Percentiles rank a stretch among this genome's conserved stretches.
Evolutionary conservation across 2,888 invertebrate genomes (phyloP).

Genomic region (Phymatocera aterrima): DNA sequence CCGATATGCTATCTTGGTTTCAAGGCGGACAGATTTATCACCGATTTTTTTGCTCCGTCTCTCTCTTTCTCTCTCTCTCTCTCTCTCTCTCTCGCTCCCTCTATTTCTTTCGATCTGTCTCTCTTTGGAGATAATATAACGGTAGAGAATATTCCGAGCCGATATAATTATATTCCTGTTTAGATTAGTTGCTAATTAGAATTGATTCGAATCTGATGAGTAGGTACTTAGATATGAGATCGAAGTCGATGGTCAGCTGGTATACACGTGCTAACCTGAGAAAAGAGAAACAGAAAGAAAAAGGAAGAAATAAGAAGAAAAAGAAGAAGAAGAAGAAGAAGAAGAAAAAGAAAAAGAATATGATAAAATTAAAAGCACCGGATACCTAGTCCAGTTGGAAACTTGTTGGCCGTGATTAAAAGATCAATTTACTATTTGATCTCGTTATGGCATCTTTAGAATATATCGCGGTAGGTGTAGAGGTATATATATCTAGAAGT

Average conservation of each 20-base stretch:
- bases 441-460: constrained; percentile 36
- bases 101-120: no score
- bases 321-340: not conserved
- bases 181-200: not conserved
- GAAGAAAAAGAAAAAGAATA: not conserved
- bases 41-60: not conserved
- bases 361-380: constrained; percentile 6
- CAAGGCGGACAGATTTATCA: constrained; percentile 41
- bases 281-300: no score
- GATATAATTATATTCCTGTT: not conserved
- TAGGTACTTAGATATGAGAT: not conserved
- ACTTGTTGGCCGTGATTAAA: constrained; percentile 43
- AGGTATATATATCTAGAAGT: no score
- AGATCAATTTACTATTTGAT: constrained; percentile 44
- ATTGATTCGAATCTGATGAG: constrained; percentile 2
- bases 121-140: not conserved
- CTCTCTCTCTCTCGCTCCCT: not conserved
- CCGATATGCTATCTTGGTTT: constrained; percentile 30
- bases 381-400: constrained; percentile 35
- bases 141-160: constrained; percentile 25
- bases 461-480: not conserved
- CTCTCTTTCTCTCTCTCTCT: not conserved
- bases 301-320: no score
- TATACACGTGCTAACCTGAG: no score
- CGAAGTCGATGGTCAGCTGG: not conserved